A percentile compares a stretch with the other conserved stretches of the same genome.
These are phyloP conservation scores for Oncorhynchus kisutch DNA, from an alignment of 2,113 vertebrate genomes.

Conservation along the genomic window DNA sequence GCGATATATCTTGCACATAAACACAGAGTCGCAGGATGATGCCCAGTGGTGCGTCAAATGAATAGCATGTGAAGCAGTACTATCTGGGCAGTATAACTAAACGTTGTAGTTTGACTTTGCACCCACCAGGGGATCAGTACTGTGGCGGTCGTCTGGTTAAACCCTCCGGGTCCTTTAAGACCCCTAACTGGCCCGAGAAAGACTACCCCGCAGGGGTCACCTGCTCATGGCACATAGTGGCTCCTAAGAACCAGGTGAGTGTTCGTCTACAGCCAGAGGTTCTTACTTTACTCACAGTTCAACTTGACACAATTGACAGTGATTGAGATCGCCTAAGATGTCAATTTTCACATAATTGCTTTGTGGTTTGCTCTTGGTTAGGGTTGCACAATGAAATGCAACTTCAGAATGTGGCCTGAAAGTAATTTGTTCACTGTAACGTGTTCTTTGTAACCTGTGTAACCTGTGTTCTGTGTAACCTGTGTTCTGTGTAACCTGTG, in stretches of 20 bases:
- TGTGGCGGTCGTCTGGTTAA: constrained; percentile 90
- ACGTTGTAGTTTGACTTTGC: neutral
- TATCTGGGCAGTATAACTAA: neutral
- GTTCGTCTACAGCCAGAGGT: no score
- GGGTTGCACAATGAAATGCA: no score
- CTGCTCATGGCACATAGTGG: constrained; percentile 94
- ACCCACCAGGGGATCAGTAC: constrained; percentile 89
- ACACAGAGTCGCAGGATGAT: neutral
- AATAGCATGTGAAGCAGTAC: neutral
- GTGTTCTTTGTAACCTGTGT: neutral
- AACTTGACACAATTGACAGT: no score
- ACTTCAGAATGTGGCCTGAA: no score
- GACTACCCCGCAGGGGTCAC: constrained; percentile 95
- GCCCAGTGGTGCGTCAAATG: neutral
- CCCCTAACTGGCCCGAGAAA: constrained; percentile 96
- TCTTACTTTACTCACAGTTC: no score
- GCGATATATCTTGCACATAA: neutral
- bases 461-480: neutral
- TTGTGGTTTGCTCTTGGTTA: neutral
- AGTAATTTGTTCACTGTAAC: no score
- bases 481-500: no score
- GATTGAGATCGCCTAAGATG: no score
- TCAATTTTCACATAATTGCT: neutral
- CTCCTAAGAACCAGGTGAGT: constrained; percentile 91
- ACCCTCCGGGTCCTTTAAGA: constrained; percentile 87